Conservation (phyloP, 2,888 invertebrate species). For the Yponomeuta cagnagella region DNA sequence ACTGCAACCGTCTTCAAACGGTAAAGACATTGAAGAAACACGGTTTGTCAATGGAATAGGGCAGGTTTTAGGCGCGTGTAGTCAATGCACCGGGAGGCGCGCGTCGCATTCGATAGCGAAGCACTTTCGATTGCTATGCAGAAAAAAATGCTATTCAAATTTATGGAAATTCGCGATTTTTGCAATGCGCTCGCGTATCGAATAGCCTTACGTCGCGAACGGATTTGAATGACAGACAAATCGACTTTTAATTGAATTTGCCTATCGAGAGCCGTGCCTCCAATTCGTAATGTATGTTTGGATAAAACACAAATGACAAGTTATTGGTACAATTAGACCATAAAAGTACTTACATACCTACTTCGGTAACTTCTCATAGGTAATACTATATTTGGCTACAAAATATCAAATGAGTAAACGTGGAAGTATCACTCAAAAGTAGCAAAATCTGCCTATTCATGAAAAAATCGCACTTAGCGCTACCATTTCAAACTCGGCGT, state of each 20-base stretch:
- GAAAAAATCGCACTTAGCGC: too few relatives aligned
- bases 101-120: constrained; percentile 48
- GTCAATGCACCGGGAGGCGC: constrained; percentile 21
- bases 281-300: background rate
- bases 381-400: too few relatives aligned
- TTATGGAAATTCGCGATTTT: background rate
- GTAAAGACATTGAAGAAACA: background rate
- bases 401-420: too few relatives aligned
- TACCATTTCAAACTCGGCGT: too few relatives aligned
- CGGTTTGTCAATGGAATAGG: background rate
- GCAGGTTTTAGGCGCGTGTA: background rate
- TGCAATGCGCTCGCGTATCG: background rate
- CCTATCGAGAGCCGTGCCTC: background rate
- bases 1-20: too few relatives aligned
- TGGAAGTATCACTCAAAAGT: too few relatives aligned
- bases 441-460: too few relatives aligned
- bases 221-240: background rate
- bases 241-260: background rate
- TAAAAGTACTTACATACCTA: too few relatives aligned
- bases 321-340: too few relatives aligned
- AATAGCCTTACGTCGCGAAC: background rate
- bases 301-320: background rate
- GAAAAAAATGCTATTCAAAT: constrained; percentile 32
- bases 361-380: too few relatives aligned
- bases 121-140: constrained; percentile 64